Conservation (phyloP, 2,797 vertebrate genomes). For the Protonibea diacanthus region DNA sequence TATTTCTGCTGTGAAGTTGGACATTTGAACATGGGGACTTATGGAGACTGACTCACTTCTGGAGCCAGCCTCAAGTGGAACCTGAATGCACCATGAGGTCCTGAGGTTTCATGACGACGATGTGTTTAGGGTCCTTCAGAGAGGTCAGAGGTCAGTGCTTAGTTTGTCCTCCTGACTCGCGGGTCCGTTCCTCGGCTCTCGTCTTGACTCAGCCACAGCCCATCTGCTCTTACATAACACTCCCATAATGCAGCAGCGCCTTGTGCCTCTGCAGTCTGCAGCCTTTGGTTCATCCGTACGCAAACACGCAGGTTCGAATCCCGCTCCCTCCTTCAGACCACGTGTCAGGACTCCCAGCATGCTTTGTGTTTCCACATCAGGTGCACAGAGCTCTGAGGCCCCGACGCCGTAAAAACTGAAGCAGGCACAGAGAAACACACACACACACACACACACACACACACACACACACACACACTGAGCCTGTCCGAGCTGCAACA, state of each 20-base stretch:
- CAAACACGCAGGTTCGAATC: background rate
- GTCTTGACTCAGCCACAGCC: slow-evolving; percentile 21
- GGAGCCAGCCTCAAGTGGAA: background rate
- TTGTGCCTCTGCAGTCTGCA: slow-evolving; percentile 1
- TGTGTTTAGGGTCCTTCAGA: background rate
- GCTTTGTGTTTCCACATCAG: slow-evolving; percentile 39
- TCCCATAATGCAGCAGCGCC: slow-evolving; percentile 55
- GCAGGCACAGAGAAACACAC: slow-evolving; percentile 33
- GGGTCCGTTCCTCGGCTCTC: background rate
- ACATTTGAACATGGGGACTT: no score
- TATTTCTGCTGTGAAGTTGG: no score
- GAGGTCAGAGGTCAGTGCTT: background rate
- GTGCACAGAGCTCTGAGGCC: slow-evolving; percentile 21
- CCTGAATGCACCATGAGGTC: background rate
- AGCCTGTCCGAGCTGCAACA: slow-evolving; percentile 14
- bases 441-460: slow-evolving; percentile 9
- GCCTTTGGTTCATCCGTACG: slow-evolving; percentile 6
- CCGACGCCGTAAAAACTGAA: slow-evolving; percentile 29
- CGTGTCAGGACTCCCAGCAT: slow-evolving; percentile 20
- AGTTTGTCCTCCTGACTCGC: slow-evolving; percentile 7
- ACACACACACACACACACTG: background rate
- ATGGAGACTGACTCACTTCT: no score
- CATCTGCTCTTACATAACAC: slow-evolving; percentile 63
- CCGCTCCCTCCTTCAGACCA: background rate
- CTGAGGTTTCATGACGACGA: no score